phyloP scores from a whole-genome alignment of 2,113 vertebrate genomes.

The Hymenochirus boettgeri region DNA sequence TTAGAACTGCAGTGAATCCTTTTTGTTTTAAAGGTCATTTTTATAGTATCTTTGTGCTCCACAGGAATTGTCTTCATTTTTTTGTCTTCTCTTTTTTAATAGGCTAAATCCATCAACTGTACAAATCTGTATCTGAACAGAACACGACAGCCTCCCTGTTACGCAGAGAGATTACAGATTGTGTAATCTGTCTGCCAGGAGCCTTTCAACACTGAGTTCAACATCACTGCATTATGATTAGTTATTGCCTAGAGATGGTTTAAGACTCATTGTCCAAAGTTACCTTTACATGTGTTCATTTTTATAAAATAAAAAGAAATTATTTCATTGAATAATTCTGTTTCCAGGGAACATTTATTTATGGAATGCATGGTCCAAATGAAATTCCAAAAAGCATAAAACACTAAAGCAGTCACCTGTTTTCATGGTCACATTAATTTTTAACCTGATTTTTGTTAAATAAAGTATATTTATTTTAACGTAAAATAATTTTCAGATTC shows the following conservation, averaged over 20 bases:
- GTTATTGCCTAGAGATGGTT: constrained; percentile 32
- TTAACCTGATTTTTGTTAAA: too few species aligned
- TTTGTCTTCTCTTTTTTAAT: constrained; percentile 31
- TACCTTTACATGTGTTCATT: constrained; percentile 3
- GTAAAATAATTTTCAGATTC: too few species aligned
- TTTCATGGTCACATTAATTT: too few species aligned
- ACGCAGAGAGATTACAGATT: constrained; percentile 40
- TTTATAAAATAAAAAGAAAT: constrained; percentile 8
- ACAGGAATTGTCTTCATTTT: constrained; percentile 16
- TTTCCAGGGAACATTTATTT: too few species aligned
- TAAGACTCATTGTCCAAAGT: constrained; percentile 19
- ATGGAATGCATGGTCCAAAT: too few species aligned
- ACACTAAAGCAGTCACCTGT: too few species aligned
- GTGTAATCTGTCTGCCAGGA: constrained; percentile 39
- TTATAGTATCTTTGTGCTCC: constrained; percentile 22
- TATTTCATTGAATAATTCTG: too few species aligned
- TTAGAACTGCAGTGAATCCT: constrained; percentile 7
- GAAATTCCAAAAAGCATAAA: too few species aligned
- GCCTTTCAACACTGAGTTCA: constrained; percentile 25
- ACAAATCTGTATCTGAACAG: constrained; percentile 41
- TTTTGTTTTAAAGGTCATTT: constrained; percentile 25
- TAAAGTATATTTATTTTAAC: too few species aligned
- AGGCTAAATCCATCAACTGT: constrained; percentile 41
- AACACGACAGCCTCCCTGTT: constrained; percentile 39
- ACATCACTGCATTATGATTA: constrained; percentile 35